These are phyloP conservation scores for Malacoraja senta DNA, from an alignment of 2,797 vertebrate genomes.

Conservation along the genomic window DNA sequence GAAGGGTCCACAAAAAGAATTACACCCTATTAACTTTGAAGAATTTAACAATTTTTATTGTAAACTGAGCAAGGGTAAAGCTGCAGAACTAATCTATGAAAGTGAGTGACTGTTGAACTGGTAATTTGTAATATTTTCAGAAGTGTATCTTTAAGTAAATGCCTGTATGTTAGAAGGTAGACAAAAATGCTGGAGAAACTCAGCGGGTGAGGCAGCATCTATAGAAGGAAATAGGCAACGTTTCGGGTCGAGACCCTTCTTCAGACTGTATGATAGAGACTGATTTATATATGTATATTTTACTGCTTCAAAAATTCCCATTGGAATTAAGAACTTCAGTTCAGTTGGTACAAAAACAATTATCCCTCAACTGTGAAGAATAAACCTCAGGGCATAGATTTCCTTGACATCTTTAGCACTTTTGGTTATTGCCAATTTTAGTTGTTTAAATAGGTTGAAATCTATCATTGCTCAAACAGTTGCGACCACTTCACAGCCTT, in stretches of 20 bases:
- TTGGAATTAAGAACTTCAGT: slow-evolving; percentile 12
- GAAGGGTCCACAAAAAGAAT: not conserved
- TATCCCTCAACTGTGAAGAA: too few species aligned
- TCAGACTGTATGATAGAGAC: not conserved
- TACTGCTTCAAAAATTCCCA: too few species aligned
- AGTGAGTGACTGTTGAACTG: not conserved
- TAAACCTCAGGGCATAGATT: not conserved
- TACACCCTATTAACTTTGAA: too few species aligned
- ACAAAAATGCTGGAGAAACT: too few species aligned
- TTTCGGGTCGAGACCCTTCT: too few species aligned
- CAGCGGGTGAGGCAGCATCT: too few species aligned
- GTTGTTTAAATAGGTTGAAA: not conserved
- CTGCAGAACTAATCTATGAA: not conserved
- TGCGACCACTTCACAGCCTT: not conserved
- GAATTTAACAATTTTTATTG: not conserved
- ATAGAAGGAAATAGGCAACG: too few species aligned
- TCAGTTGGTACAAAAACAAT: too few species aligned
- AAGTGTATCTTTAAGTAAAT: not conserved
- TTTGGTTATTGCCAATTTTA: not conserved
- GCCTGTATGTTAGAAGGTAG: not conserved
- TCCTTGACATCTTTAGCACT: not conserved
- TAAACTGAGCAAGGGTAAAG: not conserved
- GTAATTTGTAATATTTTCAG: not conserved
- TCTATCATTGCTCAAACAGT: not conserved
- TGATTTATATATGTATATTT: not conserved